These are phyloP conservation scores for Lysandra coridon DNA, from an alignment of 2,888 invertebrate species.

Conservation along the genomic window DNA sequence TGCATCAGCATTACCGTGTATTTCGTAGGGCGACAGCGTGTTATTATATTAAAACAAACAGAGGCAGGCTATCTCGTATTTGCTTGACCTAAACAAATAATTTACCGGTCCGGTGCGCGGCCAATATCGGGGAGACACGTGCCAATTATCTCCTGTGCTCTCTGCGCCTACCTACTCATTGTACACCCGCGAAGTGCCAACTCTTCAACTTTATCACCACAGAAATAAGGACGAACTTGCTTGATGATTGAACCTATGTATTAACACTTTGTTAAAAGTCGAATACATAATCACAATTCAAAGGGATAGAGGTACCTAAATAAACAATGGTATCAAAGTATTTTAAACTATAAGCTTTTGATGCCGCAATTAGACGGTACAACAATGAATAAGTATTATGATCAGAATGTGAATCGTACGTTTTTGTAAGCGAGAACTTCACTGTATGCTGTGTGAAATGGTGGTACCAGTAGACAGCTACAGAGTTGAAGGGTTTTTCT, in stretches of 20 bases:
- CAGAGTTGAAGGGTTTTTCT: too few relatives aligned
- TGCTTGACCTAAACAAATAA: conserved; percentile 24
- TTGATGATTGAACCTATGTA: not conserved
- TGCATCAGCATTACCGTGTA: not conserved
- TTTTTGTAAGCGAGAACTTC: too few relatives aligned
- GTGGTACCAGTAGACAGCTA: too few relatives aligned
- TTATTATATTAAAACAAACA: conserved; percentile 15
- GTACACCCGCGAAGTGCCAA: not conserved
- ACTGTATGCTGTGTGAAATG: too few relatives aligned
- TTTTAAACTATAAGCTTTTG: not conserved
- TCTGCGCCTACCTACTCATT: not conserved
- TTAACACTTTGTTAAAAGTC: not conserved
- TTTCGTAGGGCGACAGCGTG: not conserved
- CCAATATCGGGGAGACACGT: conserved; percentile 14
- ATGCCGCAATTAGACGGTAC: not conserved
- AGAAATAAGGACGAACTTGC: not conserved
- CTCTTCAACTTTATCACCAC: not conserved
- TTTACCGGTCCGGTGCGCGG: conserved; percentile 18
- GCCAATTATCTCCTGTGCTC: conserved; percentile 8
- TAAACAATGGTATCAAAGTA: not conserved
- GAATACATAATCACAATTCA: not conserved
- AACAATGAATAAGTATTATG: too few relatives aligned
- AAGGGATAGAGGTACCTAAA: not conserved
- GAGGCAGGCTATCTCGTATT: conserved; percentile 1
- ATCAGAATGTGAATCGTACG: too few relatives aligned